Evolutionary conservation across 92 coral and sea anemone genomes (phyloP).

Genomic region (Umimayanthus chanpuru): DNA sequence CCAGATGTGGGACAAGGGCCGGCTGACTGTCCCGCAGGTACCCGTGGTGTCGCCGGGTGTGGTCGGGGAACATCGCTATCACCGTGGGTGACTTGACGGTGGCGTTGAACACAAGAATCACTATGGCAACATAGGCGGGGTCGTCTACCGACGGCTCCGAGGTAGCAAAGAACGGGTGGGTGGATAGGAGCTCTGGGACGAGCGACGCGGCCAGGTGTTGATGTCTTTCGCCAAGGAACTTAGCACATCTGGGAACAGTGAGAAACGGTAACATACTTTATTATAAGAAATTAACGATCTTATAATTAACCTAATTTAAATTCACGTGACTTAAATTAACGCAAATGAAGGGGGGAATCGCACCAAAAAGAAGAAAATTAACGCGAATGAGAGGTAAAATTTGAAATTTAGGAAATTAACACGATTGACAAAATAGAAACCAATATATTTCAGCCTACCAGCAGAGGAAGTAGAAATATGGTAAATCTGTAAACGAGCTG

Average conservation of each 20-base stretch:
- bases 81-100: constrained; percentile 87
- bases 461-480: too few species aligned
- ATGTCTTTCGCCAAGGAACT: constrained; percentile 87
- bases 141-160: constrained; percentile 98
- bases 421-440: too few species aligned
- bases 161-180: constrained; percentile 96
- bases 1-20: constrained; percentile 82
- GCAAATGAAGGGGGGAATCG: too few species aligned
- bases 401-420: too few species aligned
- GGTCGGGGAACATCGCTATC: constrained; percentile 89
- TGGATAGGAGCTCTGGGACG: constrained; percentile 94
- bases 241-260: constrained; percentile 57
- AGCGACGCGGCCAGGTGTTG: constrained; percentile 91
- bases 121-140: constrained; percentile 94
- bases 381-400: too few species aligned
- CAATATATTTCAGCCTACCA: too few species aligned
- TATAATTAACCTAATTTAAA: too few species aligned
- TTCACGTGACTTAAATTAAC: too few species aligned
- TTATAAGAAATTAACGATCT: too few species aligned
- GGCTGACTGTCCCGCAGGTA: constrained; percentile 95
- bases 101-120: constrained; percentile 94
- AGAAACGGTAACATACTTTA: neutral
- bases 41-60: constrained; percentile 88
- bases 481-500: too few species aligned
- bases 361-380: too few species aligned